Conservation (phyloP, 2,113 vertebrate species). For the Junco hyemalis region DNA sequence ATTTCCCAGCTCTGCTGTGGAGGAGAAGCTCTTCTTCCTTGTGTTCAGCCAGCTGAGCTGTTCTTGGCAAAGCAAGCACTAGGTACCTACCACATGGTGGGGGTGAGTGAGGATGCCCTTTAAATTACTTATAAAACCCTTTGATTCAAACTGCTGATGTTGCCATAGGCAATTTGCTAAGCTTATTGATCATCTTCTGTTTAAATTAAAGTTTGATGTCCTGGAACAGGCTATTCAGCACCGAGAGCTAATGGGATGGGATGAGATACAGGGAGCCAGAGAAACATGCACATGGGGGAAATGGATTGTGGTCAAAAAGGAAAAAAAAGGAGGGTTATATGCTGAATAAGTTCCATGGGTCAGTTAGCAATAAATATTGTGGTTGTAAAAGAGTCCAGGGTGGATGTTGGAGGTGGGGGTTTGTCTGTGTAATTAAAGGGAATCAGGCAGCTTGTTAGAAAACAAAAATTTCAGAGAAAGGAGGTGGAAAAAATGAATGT, state of each 20-base stretch:
- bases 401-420: neutral
- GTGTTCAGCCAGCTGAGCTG: neutral
- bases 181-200: constrained; percentile 82
- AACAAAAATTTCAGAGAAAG: constrained; percentile 4
- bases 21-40: neutral
- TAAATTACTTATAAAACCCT: constrained; percentile 78
- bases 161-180: constrained; percentile 79
- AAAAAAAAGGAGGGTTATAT: constrained; percentile 16
- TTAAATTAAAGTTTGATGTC: constrained; percentile 84
- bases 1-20: neutral
- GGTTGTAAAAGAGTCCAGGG: constrained; percentile 38
- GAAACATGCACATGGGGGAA: constrained; percentile 63
- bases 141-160: constrained; percentile 78
- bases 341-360: constrained; percentile 42
- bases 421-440: constrained; percentile 3
- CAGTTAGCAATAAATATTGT: constrained; percentile 67
- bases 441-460: neutral
- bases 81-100: constrained; percentile 35
- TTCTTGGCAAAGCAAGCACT: constrained; percentile 15
- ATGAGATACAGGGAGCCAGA: constrained; percentile 66
- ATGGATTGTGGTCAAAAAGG: constrained; percentile 72
- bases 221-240: constrained; percentile 77
- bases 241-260: constrained; percentile 62
- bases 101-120: constrained; percentile 70
- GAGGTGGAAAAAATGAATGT: neutral